These are phyloP conservation scores for Typhlomys cinereus DNA, from an alignment of 2,113 vertebrate genomes.

Conservation along the genomic window DNA sequence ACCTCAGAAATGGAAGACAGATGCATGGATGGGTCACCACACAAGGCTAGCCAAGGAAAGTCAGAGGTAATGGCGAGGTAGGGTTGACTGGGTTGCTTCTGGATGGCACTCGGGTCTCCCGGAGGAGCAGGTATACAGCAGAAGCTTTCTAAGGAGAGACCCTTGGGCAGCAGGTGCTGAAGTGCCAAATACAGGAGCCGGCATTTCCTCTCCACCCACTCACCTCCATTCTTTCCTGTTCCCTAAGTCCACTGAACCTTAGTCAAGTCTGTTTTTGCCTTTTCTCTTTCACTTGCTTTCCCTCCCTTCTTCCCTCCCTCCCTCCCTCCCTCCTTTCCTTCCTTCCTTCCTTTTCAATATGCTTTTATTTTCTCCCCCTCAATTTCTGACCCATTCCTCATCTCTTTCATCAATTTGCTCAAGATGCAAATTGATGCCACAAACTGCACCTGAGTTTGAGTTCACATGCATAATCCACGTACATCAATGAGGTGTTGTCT, in stretches of 20 bases:
- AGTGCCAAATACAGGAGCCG: background rate
- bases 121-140: background rate
- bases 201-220: background rate
- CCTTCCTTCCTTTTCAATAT: background rate
- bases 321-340: background rate
- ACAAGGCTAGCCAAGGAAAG: background rate
- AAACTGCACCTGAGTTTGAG: constrained; percentile 10
- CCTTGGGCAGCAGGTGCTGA: too few relatives aligned
- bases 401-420: background rate
- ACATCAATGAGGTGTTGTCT: background rate
- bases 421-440: background rate
- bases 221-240: background rate
- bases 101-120: background rate
- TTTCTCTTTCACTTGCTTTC: background rate
- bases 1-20: background rate
- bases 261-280: background rate
- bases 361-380: background rate
- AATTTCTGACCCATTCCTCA: background rate
- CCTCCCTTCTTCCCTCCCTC: background rate
- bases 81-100: background rate
- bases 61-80: background rate
- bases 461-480: background rate
- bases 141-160: too few relatives aligned
- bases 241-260: background rate
- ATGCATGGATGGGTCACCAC: too few relatives aligned